These are phyloP conservation scores for Eleginops maclovinus DNA, from an alignment of 2,113 vertebrate genomes.

Conservation along the genomic window DNA sequence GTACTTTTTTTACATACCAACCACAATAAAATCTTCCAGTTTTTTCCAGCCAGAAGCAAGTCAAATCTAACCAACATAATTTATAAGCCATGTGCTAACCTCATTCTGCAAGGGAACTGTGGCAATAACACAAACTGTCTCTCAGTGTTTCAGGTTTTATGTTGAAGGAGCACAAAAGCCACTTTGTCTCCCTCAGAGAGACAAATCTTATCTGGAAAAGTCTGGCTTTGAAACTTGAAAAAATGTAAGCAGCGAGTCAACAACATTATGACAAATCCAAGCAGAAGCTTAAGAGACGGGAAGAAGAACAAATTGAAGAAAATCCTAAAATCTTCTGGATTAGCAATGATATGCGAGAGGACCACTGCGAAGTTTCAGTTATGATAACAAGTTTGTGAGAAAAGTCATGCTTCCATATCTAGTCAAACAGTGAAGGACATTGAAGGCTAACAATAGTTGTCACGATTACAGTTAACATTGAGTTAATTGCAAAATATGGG, in stretches of 20 bases:
- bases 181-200: slow-evolving; percentile 28
- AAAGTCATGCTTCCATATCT: neutral
- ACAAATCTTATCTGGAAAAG: slow-evolving; percentile 26
- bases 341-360: slow-evolving; percentile 1
- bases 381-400: slow-evolving; percentile 30
- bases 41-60: neutral
- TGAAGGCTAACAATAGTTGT: neutral
- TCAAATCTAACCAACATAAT: slow-evolving; percentile 13
- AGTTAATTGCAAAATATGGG: neutral
- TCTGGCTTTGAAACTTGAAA: slow-evolving; percentile 5
- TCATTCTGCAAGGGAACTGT: slow-evolving; percentile 26
- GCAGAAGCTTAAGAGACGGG: neutral
- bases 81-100: slow-evolving; percentile 13
- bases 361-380: slow-evolving; percentile 1
- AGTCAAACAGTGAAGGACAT: neutral
- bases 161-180: slow-evolving; percentile 25
- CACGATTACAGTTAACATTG: neutral
- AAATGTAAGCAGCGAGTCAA: slow-evolving; percentile 48
- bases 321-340: slow-evolving; percentile 20
- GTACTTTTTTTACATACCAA: too few species aligned
- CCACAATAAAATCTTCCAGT: too few species aligned
- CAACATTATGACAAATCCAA: slow-evolving; percentile 40
- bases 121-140: slow-evolving; percentile 16
- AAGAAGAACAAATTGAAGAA: neutral
- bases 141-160: slow-evolving; percentile 13